Evolutionary conservation across 2,797 vertebrate species (phyloP).

Genomic region (Margarornis squamiger): DNA sequence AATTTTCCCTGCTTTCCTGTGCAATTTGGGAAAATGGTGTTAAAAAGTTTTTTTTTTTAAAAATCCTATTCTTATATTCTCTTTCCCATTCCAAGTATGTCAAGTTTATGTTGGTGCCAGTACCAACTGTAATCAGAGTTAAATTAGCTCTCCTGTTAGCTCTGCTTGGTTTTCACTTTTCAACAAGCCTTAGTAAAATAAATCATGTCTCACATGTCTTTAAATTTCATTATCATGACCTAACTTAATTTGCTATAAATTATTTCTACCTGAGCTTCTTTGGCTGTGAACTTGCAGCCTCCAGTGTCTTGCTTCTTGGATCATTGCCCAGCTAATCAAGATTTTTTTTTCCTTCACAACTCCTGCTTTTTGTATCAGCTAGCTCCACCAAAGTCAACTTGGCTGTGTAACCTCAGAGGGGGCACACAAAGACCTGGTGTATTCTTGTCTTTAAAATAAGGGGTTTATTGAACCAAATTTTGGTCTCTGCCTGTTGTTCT

Average conservation of each 20-base stretch:
- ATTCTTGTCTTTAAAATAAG: conserved; percentile 30
- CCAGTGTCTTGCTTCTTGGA: conserved; percentile 16
- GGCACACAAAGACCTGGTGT: background rate
- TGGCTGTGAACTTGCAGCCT: conserved; percentile 10
- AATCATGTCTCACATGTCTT: conserved; percentile 36
- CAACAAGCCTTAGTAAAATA: conserved; percentile 34
- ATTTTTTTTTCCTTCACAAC: conserved; percentile 11
- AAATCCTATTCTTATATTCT: background rate
- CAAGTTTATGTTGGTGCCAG: background rate
- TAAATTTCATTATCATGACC: conserved; percentile 55
- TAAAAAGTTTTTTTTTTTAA: background rate
- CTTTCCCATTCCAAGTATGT: background rate
- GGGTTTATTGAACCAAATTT: conserved; percentile 5
- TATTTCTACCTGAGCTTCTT: conserved; percentile 57
- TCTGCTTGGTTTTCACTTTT: conserved; percentile 33
- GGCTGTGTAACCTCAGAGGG: background rate
- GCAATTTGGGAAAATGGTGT: background rate
- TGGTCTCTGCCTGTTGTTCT: background rate
- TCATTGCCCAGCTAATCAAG: conserved; percentile 48
- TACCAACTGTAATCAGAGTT: background rate
- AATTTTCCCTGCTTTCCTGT: background rate
- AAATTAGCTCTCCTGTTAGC: conserved; percentile 6
- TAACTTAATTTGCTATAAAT: conserved; percentile 57
- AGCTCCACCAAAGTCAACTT: conserved; percentile 26
- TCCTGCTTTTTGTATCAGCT: conserved; percentile 21